Evolutionary conservation across 35 echinoderm and acorn worm species (phyloP).

Genomic region (Patiria miniata): DNA sequence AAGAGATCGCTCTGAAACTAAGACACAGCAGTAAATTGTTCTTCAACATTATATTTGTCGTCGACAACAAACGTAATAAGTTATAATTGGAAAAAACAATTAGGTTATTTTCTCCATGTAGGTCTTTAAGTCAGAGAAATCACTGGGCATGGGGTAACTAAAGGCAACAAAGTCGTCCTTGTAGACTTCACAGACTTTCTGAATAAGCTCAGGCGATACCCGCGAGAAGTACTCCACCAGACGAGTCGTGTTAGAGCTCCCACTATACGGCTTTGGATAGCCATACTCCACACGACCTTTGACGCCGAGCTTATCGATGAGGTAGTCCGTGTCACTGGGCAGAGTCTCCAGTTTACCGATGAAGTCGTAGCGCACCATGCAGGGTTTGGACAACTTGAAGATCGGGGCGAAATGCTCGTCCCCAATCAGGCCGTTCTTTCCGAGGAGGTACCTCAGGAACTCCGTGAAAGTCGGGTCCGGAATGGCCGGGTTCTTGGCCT

Average conservation of each 20-base stretch:
- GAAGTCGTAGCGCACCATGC: conserved; percentile 70
- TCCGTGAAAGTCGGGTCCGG: conserved; percentile 52
- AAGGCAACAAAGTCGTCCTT: neutral
- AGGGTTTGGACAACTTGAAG: conserved; percentile 61
- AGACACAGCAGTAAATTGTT: too few species aligned
- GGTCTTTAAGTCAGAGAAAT: neutral
- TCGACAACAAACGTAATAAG: too few species aligned
- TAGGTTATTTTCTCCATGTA: too few species aligned
- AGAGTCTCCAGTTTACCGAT: conserved; percentile 73
- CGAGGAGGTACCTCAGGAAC: conserved; percentile 68
- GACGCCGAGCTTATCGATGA: conserved; percentile 5
- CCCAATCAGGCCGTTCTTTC: conserved; percentile 17
- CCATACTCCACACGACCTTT: neutral
- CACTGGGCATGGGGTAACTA: neutral
- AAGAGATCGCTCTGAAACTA: too few species aligned
- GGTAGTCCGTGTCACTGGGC: conserved; percentile 40
- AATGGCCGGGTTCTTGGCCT: conserved; percentile 23
- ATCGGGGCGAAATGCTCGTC: conserved; percentile 69
- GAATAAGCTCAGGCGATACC: neutral
- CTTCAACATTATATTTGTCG: too few species aligned
- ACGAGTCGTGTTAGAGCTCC: neutral
- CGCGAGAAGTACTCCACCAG: neutral
- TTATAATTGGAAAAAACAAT: too few species aligned
- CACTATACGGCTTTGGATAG: neutral
- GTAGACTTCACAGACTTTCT: neutral